These are phyloP conservation scores for Carterocephalus palaemon DNA, from an alignment of 2,888 invertebrate species.

Conservation along the genomic window DNA sequence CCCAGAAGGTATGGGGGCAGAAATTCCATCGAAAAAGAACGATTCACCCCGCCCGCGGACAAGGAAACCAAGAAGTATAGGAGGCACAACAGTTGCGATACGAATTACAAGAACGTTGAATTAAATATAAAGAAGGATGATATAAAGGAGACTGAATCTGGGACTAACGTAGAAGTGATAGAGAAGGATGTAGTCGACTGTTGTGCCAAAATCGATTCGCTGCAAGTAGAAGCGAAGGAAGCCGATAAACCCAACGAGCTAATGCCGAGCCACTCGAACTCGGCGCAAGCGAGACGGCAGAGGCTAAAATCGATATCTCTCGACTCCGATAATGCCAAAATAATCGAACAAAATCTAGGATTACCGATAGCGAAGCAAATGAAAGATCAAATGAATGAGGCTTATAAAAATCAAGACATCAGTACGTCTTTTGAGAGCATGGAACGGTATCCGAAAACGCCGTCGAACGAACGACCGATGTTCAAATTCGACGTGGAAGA, in stretches of 20 bases:
- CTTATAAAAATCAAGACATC: conserved; percentile 63
- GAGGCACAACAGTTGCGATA: conserved; percentile 69
- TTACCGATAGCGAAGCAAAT: conserved; percentile 76
- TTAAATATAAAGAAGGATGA: conserved; percentile 55
- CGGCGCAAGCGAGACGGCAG: conserved; percentile 68
- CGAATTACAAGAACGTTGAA: conserved; percentile 63
- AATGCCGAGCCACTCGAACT: conserved; percentile 45
- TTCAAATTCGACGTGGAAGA: conserved; percentile 67
- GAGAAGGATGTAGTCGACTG: conserved; percentile 65
- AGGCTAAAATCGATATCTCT: conserved; percentile 77
- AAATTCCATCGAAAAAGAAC: conserved; percentile 66
- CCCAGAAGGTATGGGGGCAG: conserved; percentile 65
- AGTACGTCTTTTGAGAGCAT: conserved; percentile 68
- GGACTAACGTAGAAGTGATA: conserved; percentile 32
- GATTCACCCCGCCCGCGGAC: conserved; percentile 66
- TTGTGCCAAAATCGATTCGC: conserved; percentile 58
- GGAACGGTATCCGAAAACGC: conserved; percentile 56
- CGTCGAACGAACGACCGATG: conserved; percentile 52
- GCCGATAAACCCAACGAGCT: conserved; percentile 48
- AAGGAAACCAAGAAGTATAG: conserved; percentile 64
- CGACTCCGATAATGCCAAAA: conserved; percentile 77
- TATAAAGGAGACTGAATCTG: conserved; percentile 44
- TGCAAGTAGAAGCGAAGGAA: conserved; percentile 51
- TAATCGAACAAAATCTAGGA: conserved; percentile 78
- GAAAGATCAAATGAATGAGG: conserved; percentile 74